phyloP scores from a whole-genome alignment of 2,888 invertebrate genomes.

The Andricus curvator region DNA sequence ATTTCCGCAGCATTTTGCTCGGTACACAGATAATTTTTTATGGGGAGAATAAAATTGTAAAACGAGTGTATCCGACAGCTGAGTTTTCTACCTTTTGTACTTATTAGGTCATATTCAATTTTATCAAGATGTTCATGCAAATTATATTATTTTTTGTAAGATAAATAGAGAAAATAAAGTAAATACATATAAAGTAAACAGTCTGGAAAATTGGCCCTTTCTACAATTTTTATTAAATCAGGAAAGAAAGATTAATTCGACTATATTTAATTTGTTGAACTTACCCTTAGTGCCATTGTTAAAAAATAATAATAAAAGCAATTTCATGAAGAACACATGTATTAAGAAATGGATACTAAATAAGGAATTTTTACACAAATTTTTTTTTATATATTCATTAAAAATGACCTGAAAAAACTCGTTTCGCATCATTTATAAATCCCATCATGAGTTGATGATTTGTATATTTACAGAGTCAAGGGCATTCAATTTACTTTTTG shows the following conservation, averaged over 20 bases:
- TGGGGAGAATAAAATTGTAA: neutral
- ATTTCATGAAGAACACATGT: neutral
- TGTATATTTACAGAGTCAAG: neutral
- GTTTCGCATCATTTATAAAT: neutral
- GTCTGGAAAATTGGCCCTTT: neutral
- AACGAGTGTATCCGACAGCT: neutral
- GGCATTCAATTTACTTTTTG: too few relatives aligned
- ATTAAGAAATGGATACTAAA: neutral
- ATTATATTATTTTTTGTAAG: slow-evolving; percentile 21
- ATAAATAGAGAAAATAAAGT: slow-evolving; percentile 45
- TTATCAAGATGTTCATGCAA: neutral
- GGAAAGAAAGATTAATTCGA: neutral
- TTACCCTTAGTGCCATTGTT: neutral
- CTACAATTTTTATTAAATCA: neutral
- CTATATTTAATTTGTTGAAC: neutral
- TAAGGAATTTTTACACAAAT: neutral
- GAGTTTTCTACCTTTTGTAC: slow-evolving; percentile 62
- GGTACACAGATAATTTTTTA: neutral
- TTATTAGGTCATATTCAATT: slow-evolving; percentile 27
- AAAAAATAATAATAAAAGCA: neutral
- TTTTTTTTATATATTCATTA: neutral
- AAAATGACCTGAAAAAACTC: neutral
- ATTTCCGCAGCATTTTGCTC: neutral
- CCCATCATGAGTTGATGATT: neutral
- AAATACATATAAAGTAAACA: neutral